phyloP scores from a whole-genome alignment of 1,140 invertebrate species.

The Plectrocnemia conspersa region DNA sequence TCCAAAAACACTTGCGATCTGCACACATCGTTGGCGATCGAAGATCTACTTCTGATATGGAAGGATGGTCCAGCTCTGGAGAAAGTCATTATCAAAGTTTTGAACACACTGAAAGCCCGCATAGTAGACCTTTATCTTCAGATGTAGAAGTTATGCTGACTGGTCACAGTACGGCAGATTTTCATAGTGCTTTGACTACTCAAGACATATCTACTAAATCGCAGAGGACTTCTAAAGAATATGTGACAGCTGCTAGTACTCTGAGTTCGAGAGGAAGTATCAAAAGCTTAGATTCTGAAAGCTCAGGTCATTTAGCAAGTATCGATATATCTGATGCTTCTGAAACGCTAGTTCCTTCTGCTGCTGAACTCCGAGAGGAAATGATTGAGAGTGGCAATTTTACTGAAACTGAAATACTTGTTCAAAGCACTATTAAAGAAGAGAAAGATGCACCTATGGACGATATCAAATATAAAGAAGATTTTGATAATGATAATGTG shows the following conservation, averaged over 20 bases:
- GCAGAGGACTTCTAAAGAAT: conserved; percentile 69
- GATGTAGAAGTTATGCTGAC: conserved; percentile 74
- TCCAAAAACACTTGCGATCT: conserved; percentile 52
- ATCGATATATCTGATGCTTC: conserved; percentile 85
- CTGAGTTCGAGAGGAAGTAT: conserved; percentile 83
- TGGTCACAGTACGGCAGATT: conserved; percentile 71
- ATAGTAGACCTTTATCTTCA: conserved; percentile 78
- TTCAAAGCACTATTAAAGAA: conserved; percentile 43
- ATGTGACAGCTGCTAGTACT: conserved; percentile 76
- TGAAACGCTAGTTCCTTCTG: conserved; percentile 83
- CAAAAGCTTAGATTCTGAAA: conserved; percentile 83
- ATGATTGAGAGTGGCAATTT: conserved; percentile 51
- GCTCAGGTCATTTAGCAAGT: conserved; percentile 80
- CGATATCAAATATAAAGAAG: conserved; percentile 23
- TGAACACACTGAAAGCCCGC: conserved; percentile 67
- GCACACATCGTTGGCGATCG: conserved; percentile 53
- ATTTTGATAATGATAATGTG: conserved; percentile 16
- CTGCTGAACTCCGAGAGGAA: conserved; percentile 57
- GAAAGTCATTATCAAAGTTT: conserved; percentile 87
- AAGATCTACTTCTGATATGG: conserved; percentile 62
- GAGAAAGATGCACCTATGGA: conserved; percentile 11
- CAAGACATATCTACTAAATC: conserved; percentile 69
- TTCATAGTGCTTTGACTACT: conserved; percentile 79
- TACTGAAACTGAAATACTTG: conserved; percentile 47
- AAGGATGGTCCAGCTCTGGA: conserved; percentile 79